A percentile compares a stretch with the other conserved stretches of the same genome.
Conservation (phyloP, 2,888 invertebrate genomes). For the Liodrosophila aerea region DNA sequence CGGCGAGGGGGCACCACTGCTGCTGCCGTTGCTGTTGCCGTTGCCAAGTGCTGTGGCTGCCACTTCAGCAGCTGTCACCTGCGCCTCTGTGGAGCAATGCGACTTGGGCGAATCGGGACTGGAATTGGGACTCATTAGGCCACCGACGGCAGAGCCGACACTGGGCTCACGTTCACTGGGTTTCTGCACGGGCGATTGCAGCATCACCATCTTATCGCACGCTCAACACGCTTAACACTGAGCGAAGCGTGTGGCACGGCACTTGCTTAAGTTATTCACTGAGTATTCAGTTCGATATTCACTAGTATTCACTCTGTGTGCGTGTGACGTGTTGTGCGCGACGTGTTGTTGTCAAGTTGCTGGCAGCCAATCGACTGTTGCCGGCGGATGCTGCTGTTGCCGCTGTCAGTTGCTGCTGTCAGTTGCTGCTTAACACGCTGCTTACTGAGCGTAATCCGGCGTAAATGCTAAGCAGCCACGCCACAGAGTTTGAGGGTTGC, state of each 20-base stretch:
- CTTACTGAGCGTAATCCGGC: conserved; percentile 67
- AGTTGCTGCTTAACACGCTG: conserved; percentile 41
- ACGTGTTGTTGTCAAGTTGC: conserved; percentile 76
- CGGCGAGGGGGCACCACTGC: conserved; percentile 36
- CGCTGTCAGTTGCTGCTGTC: conserved; percentile 6
- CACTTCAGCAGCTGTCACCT: too few relatives aligned
- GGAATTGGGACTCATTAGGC: conserved; percentile 81
- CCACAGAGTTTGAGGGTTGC: conserved; percentile 51
- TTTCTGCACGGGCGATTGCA: conserved; percentile 80
- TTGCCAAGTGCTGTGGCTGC: conserved; percentile 22
- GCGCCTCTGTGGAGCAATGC: conserved; percentile 78
- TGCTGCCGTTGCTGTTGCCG: conserved; percentile 22
- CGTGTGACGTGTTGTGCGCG: conserved; percentile 30
- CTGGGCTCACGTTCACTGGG: conserved; percentile 55
- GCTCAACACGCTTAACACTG: background rate
- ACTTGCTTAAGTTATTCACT: background rate
- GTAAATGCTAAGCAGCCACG: conserved; percentile 41
- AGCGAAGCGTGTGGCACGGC: background rate
- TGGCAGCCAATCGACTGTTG: conserved; percentile 79
- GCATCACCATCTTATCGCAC: conserved; percentile 81
- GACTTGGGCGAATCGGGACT: conserved; percentile 82
- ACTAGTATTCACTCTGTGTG: background rate
- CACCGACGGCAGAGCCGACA: conserved; percentile 65
- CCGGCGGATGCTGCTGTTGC: conserved; percentile 54
- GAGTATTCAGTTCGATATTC: background rate